Evolutionary conservation across 2,113 vertebrate genomes (phyloP).

Genomic region (Macaca fascicularis): T2T-MFA8v1.1 NC_088378.1:88193501-88194000

Average conservation of each 20-base stretch:
- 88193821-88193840: too few relatives aligned
- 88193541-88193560: neutral
- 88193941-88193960: too few relatives aligned
- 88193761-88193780: too few relatives aligned
- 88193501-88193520: neutral
- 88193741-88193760: neutral
- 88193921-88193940: too few relatives aligned
- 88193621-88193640: neutral
- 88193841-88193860: too few relatives aligned
- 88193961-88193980: too few relatives aligned
- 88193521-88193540: neutral
- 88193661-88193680: constrained; percentile 22
- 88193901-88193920: too few relatives aligned
- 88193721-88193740: neutral
- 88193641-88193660: neutral
- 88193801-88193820: too few relatives aligned
- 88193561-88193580: neutral
- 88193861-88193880: too few relatives aligned
- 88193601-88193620: neutral
- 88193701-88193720: neutral
- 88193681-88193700: neutral
- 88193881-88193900: too few relatives aligned
- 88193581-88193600: neutral
- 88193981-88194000: too few relatives aligned
- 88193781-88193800: too few relatives aligned